These are phyloP conservation scores for Brienomyrus longianalis DNA, from an alignment of 2,113 vertebrate species.

Conservation along the genomic window DNA sequence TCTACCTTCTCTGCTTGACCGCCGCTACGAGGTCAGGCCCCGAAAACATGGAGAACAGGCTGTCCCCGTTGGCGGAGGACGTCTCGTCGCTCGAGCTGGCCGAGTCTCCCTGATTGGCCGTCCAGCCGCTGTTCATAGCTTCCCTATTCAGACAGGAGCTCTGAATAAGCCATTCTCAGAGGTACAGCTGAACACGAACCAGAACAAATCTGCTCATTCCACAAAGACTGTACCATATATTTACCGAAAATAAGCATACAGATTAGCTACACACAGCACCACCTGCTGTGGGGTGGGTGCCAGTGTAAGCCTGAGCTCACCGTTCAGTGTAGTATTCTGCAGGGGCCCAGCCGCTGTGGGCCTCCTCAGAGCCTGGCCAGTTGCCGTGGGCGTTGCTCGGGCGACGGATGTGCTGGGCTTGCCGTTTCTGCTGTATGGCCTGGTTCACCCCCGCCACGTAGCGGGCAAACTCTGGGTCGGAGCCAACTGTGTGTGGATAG, in stretches of 20 bases:
- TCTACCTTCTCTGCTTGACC: constrained; percentile 91
- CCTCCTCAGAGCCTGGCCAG: constrained; percentile 88
- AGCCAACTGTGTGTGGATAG: constrained; percentile 72
- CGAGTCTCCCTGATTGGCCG: constrained; percentile 89
- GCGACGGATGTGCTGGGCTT: constrained; percentile 83
- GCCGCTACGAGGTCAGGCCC: constrained; percentile 95
- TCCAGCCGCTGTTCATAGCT: constrained; percentile 81
- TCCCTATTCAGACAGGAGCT: constrained; percentile 65
- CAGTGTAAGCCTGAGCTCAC: constrained; percentile 54
- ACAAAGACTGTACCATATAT: background rate
- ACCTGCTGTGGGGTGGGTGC: background rate
- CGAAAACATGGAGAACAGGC: constrained; percentile 98
- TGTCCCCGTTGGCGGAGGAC: constrained; percentile 94
- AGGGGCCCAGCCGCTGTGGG: constrained; percentile 88
- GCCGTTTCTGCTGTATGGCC: constrained; percentile 96
- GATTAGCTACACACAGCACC: background rate
- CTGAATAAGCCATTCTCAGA: background rate
- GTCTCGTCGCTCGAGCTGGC: constrained; percentile 96
- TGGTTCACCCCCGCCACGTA: constrained; percentile 96
- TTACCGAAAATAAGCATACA: background rate
- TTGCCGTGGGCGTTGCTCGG: constrained; percentile 79
- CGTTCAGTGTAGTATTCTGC: constrained; percentile 90
- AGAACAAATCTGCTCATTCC: background rate
- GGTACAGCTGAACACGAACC: background rate
- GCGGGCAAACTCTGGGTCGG: constrained; percentile 94